Evolutionary conservation across 1,140 invertebrate species (phyloP).

Genomic region (Hyles vespertilio): DNA sequence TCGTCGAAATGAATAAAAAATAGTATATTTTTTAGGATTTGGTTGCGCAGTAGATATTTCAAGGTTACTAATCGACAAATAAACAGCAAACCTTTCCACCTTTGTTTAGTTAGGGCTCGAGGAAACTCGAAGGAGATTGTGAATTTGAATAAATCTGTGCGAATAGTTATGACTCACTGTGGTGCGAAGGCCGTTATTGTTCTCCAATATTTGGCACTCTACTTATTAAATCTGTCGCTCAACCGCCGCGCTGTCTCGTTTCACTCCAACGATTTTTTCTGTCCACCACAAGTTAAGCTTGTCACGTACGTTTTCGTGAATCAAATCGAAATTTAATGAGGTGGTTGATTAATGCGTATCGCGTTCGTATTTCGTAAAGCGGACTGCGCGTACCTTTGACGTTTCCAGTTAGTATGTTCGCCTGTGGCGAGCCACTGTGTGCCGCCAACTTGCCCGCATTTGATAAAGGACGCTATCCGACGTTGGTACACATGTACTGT

Average conservation of each 20-base stretch:
- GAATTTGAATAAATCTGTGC: too few species aligned
- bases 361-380: slow-evolving; percentile 13
- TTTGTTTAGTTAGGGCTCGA: too few species aligned
- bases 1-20: too few species aligned
- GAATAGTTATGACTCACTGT: too few species aligned
- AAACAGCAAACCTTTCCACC: too few species aligned
- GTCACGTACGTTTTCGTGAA: slow-evolving; percentile 17
- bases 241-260: slow-evolving; percentile 10
- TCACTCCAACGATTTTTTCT: not conserved
- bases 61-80: too few species aligned
- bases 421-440: slow-evolving; percentile 6
- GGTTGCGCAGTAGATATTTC: too few species aligned
- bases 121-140: too few species aligned
- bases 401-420: slow-evolving; percentile 15
- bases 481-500: slow-evolving; percentile 12
- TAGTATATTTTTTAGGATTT: too few species aligned
- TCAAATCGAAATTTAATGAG: slow-evolving; percentile 14
- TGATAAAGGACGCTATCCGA: slow-evolving; percentile 20
- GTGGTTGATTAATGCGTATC: slow-evolving; percentile 16
- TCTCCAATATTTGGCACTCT: too few species aligned
- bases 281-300: not conserved
- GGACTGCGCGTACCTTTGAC: not conserved
- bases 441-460: slow-evolving; percentile 15
- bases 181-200: too few species aligned
- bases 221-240: too few species aligned